Conservation (phyloP, 2,797 vertebrate species). For the Emydoidea blandingii region DNA sequence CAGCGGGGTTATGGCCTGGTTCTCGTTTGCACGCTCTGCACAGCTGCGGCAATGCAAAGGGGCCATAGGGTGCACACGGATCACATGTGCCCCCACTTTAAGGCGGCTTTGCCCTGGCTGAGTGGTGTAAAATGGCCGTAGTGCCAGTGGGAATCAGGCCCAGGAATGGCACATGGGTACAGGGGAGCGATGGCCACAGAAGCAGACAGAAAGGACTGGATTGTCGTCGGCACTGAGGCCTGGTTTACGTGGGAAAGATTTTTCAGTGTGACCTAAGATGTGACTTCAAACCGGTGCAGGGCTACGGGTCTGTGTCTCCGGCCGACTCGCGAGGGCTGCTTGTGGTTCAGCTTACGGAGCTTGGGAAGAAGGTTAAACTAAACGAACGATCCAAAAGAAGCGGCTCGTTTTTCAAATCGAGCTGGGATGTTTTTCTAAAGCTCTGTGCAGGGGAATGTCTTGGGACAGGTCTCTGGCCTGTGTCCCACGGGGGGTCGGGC, state of each 20-base stretch:
- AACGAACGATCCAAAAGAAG: not conserved
- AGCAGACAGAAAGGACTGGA: not conserved
- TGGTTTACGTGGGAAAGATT: not conserved
- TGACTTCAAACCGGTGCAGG: not conserved
- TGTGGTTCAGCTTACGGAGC: not conserved
- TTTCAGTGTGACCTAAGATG: not conserved
- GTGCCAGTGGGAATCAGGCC: not conserved
- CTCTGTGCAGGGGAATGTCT: not conserved
- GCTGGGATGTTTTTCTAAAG: not conserved
- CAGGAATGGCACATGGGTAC: not conserved
- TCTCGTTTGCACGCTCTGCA: not conserved
- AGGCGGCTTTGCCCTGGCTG: not conserved
- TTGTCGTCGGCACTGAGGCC: not conserved
- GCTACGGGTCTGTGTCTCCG: not conserved
- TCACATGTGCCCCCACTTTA: not conserved
- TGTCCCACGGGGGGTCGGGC: not conserved
- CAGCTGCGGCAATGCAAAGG: not conserved
- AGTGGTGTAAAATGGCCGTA: not conserved
- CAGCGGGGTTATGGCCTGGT: not conserved
- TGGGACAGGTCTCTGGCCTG: not conserved
- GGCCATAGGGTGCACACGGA: not conserved
- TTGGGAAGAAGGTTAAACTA: not conserved
- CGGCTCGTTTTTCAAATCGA: not conserved
- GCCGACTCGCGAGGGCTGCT: rapidly evolving
- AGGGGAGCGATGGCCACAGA: not conserved